Evolutionary conservation across 1,140 invertebrate genomes (phyloP), one percentile per base, ranked within the genome.

Genomic region (Ips nitidus): DNA sequence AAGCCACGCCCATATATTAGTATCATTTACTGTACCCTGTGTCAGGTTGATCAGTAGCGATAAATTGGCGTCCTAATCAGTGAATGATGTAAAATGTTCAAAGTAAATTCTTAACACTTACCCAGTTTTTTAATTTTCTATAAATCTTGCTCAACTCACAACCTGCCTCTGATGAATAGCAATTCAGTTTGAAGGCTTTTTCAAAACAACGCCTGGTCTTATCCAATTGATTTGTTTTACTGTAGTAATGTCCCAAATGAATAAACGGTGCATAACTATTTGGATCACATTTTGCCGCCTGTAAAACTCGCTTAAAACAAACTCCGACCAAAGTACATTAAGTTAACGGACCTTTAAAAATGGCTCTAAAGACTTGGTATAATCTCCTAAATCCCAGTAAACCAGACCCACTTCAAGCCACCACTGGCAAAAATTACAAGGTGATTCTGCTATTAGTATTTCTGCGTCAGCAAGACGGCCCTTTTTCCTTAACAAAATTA

Each of bases 151-250:
- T 93, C 22, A 95, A 82, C 70, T 87, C 86, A 76, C 89, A 86
- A 37, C 89, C 89, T 66, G 88, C 88, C 71, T 88, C 83, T 45
- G 85, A 83, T 66, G 86, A 87, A 65, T 83, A 80, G 36, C 85
- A 84, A 82, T 93, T 90, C 1, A 96, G 83, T 75, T 88, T 88
- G 67, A 91, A 86, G 41, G 91, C 88, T 81, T 93, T 94, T 78
- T 94, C 88, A 79, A 89, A 94, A 82, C 93, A 97, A 76, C 90
- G 89, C 72, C 85, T 86, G 2, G 91, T 88, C 75, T 91, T 89
- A 45, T 86, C 83, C 41, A 87, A 76, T 77, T 92, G 86, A 40
- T 86, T 83, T 74, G 71, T 86, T 75, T 75, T 79, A 73, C 82
- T 76, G 81, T 94, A 95, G 80, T 89, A 90, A 75, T 88, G 84